Evolutionary conservation across 2,888 invertebrate species (phyloP).

Genomic region (Thumatha senex): DNA sequence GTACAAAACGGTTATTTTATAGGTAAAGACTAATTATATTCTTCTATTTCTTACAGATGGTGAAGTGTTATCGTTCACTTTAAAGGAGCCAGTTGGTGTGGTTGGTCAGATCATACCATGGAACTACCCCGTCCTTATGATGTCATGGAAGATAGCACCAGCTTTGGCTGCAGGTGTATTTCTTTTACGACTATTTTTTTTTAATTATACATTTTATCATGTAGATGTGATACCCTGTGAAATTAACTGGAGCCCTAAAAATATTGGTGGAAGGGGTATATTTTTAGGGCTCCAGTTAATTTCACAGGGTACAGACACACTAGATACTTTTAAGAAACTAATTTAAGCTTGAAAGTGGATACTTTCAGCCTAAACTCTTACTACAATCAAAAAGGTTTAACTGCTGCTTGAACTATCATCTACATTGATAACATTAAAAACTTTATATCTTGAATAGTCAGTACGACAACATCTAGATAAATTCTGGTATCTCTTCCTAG

Average conservation of each 20-base stretch:
- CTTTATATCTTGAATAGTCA: too few relatives aligned
- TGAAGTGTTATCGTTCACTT: conserved; percentile 90
- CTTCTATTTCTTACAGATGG: conserved; percentile 84
- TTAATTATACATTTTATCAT: not conserved
- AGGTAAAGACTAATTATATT: too few relatives aligned
- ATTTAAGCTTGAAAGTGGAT: too few relatives aligned
- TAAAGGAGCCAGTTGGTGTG: conserved; percentile 94
- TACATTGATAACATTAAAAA: too few relatives aligned
- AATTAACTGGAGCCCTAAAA: not conserved
- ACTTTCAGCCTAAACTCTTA: too few relatives aligned
- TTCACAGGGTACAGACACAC: not conserved
- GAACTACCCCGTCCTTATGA: conserved; percentile 97
- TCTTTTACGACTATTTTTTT: not conserved
- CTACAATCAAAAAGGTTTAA: too few relatives aligned
- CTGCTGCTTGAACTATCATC: too few relatives aligned
- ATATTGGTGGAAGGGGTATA: too few relatives aligned
- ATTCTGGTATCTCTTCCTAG: conserved; percentile 46
- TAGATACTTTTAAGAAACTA: too few relatives aligned
- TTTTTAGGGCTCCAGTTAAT: not conserved
- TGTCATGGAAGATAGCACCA: conserved; percentile 96
- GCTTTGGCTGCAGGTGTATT: conserved; percentile 86
- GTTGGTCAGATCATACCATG: conserved; percentile 97
- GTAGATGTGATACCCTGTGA: not conserved
- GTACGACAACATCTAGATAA: too few relatives aligned
- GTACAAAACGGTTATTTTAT: too few relatives aligned